phyloP scores from a whole-genome alignment of 2,797 vertebrate genomes.

The Malacoctenus gilli region DNA sequence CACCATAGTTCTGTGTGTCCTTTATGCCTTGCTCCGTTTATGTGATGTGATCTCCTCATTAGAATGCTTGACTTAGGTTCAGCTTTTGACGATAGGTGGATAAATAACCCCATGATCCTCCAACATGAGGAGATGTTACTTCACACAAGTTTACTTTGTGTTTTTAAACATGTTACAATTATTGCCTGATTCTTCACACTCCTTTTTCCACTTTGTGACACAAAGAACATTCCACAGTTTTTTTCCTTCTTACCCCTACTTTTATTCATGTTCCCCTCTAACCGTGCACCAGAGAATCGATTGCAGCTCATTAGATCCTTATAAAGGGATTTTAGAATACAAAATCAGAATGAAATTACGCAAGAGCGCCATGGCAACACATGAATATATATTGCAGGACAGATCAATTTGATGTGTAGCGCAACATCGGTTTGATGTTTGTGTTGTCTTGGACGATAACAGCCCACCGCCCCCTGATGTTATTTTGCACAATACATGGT shows the following conservation, averaged over 20 bases:
- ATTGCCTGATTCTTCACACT: no score
- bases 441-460: slow-evolving; percentile 21
- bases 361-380: slow-evolving; percentile 31
- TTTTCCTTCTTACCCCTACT: slow-evolving; percentile 1
- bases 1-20: no score
- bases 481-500: slow-evolving; percentile 19
- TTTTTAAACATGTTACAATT: no score
- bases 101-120: no score
- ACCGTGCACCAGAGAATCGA: slow-evolving; percentile 31
- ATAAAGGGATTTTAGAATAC: slow-evolving; percentile 16
- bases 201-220: background rate
- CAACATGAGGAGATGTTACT: no score
- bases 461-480: background rate
- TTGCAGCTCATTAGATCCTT: slow-evolving; percentile 40
- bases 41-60: no score
- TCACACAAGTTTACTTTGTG: no score
- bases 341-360: slow-evolving; percentile 31
- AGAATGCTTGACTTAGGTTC: no score
- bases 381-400: slow-evolving; percentile 43
- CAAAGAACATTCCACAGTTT: slow-evolving; percentile 4
- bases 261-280: slow-evolving; percentile 17
- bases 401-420: slow-evolving; percentile 41
- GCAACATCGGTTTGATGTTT: slow-evolving; percentile 20
- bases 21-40: no score
- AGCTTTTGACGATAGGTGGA: no score